Percentiles rank a stretch among this genome's conserved stretches.
These are phyloP conservation scores for Nycteola revayana DNA, from an alignment of 2,888 invertebrate genomes.

Conservation along the genomic window DNA sequence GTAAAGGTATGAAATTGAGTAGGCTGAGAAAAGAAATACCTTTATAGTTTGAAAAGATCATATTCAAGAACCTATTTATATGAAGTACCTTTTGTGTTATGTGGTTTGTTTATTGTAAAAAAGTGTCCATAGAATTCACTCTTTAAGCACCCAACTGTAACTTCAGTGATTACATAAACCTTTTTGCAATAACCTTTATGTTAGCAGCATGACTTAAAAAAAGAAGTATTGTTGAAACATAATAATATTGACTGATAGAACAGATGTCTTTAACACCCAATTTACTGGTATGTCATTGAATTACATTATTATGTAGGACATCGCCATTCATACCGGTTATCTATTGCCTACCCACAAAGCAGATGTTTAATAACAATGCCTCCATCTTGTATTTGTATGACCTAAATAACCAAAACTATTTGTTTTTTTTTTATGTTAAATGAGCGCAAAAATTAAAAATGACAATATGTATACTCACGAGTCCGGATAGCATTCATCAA, in stretches of 20 bases:
- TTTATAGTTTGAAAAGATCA: slow-evolving; percentile 15
- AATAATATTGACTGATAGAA: slow-evolving; percentile 8
- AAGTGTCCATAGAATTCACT: slow-evolving; percentile 1
- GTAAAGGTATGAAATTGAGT: slow-evolving; percentile 7
- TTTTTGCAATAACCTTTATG: slow-evolving; percentile 14
- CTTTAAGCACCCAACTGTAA: slow-evolving; percentile 9
- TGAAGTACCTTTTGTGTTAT: too few species aligned
- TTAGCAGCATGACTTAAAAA: too few species aligned
- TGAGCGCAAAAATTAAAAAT: slow-evolving; percentile 1
- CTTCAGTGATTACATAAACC: slow-evolving; percentile 20
- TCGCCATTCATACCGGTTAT: slow-evolving; percentile 10
- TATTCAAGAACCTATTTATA: slow-evolving; percentile 2
- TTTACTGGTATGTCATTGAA: slow-evolving; percentile 17
- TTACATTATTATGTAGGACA: slow-evolving; percentile 19
- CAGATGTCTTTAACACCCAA: slow-evolving; percentile 11
- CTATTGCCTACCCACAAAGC: slow-evolving; percentile 16
- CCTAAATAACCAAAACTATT: slow-evolving; percentile 35
- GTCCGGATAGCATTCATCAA: slow-evolving; percentile 85
- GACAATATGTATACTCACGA: slow-evolving; percentile 68
- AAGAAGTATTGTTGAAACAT: too few species aligned
- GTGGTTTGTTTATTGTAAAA: too few species aligned
- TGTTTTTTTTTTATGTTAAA: slow-evolving; percentile 4
- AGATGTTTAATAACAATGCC: slow-evolving; percentile 39
- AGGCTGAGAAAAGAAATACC: slow-evolving; percentile 10
- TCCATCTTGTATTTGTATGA: slow-evolving; percentile 42